These are phyloP conservation scores for Pleuronectes platessa DNA, from an alignment of 2,113 vertebrate genomes.

Conservation along the genomic window DNA sequence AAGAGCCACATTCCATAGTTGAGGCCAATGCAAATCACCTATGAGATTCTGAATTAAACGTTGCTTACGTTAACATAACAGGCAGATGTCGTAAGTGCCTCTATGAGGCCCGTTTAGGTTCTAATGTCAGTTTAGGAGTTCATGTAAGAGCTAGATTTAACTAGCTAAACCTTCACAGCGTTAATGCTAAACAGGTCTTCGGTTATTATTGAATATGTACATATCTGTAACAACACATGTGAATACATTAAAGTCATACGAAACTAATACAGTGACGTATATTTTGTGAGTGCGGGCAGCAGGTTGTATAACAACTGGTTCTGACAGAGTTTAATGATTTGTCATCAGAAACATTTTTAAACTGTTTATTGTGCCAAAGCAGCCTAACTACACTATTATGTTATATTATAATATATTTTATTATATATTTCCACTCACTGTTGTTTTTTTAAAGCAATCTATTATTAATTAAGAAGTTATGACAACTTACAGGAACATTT, in stretches of 20 bases:
- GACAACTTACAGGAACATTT: background rate
- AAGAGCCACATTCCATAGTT: slow-evolving; percentile 37
- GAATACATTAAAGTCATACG: slow-evolving; percentile 79
- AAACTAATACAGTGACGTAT: slow-evolving; percentile 52
- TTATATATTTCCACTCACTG: background rate
- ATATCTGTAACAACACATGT: slow-evolving; percentile 80
- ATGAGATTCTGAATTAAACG: slow-evolving; percentile 59
- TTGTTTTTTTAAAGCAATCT: too few species aligned
- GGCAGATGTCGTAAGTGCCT: slow-evolving; percentile 74
- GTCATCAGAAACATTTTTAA: background rate
- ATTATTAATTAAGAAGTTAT: slow-evolving; percentile 16
- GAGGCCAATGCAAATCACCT: slow-evolving; percentile 53
- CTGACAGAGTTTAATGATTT: background rate
- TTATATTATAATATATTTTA: background rate
- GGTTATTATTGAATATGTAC: slow-evolving; percentile 67
- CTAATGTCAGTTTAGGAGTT: slow-evolving; percentile 71
- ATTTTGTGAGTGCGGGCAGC: slow-evolving; percentile 28
- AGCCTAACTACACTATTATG: too few species aligned
- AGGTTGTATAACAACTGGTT: slow-evolving; percentile 19
- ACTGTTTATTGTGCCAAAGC: background rate
- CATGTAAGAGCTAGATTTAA: slow-evolving; percentile 78
- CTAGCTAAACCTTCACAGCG: slow-evolving; percentile 73
- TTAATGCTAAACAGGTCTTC: slow-evolving; percentile 54
- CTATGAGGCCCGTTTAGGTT: slow-evolving; percentile 79
- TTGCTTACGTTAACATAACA: slow-evolving; percentile 56